These are phyloP conservation scores for Hoplodrina blanda DNA, from an alignment of 2,888 invertebrate genomes.

Conservation along the genomic window DNA sequence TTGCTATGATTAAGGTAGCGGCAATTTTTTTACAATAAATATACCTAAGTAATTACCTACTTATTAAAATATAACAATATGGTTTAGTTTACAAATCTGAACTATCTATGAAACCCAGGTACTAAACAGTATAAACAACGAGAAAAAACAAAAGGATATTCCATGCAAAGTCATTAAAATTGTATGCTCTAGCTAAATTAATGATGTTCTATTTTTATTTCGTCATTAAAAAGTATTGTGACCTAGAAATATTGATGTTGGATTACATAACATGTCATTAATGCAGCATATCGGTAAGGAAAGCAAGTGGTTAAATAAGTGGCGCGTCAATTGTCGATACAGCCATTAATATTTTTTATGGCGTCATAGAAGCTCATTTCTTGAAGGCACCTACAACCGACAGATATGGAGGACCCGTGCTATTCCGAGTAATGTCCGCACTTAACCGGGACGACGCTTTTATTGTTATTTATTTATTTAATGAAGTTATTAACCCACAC, in stretches of 20 bases:
- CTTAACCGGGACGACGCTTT: slow-evolving; percentile 47
- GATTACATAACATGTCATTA: slow-evolving; percentile 1
- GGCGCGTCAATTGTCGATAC: slow-evolving; percentile 46
- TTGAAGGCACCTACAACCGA: slow-evolving; percentile 47
- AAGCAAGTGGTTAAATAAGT: slow-evolving; percentile 6
- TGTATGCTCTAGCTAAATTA: slow-evolving; percentile 4
- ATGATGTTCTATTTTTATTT: slow-evolving; percentile 11
- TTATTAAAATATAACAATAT: no score
- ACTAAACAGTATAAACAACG: no score
- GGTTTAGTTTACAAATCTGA: no score
- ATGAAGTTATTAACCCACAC: slow-evolving; percentile 49
- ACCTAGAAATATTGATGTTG: neutral
- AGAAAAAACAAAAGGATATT: neutral
- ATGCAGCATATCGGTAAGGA: slow-evolving; percentile 1
- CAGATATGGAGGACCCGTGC: slow-evolving; percentile 50
- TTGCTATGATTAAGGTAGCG: no score
- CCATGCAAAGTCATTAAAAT: slow-evolving; percentile 33
- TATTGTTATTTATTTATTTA: slow-evolving; percentile 58
- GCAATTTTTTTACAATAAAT: no score
- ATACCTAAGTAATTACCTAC: no score
- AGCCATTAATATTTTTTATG: slow-evolving; percentile 60
- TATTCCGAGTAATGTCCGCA: slow-evolving; percentile 52
- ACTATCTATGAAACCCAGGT: no score
- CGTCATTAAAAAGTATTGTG: neutral
- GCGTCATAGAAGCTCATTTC: slow-evolving; percentile 47